Evolutionary conservation across 2,113 vertebrate genomes (phyloP), one percentile per base, ranked within the genome.

Genomic region (Scomber colias): DNA sequence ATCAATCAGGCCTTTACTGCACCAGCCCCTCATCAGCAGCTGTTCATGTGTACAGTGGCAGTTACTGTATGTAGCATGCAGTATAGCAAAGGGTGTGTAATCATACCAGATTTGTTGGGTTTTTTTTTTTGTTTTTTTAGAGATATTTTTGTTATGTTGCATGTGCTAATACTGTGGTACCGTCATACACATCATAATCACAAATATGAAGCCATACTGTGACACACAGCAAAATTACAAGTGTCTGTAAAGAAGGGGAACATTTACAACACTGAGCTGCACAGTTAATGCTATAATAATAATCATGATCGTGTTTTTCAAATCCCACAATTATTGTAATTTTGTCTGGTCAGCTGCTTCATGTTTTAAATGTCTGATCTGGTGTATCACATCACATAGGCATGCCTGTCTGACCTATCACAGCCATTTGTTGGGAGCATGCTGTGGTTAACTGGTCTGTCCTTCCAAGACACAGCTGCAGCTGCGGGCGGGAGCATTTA

Each of bases 371-470:
- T 44, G 51, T 78, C 57, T 60, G 54, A 69, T 66, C 12, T 56
- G 65, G 14, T 19, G 21, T 16, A 11, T 35, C 57, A 59, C 31
- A 60, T 70, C 59, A 27, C 24, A 27, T 27, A 27, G 24, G 24
- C 24, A 27, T 27, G 71, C 49, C 57, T 35, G 48, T 50, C 31
- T 48, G 74, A 78, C 73, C 68, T 40, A 54, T 63, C 16, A 6
- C 73, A 77, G 71, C 9, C 27, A 55, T 79, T 77, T 82, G 62
- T 85, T 71, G 31, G 45, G 51, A 83, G 53, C 77, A 71, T 49
- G 74, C 65, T 84, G 72, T 80, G 75, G 89, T 82, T 55, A 74
- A 71, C 56, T 16, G 63, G 48, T 74, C 68, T 77, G 62, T 68
- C 70, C 21, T 44, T 84, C 49, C 46, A 15, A 83, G 72, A 82